Evolutionary conservation across 2,797 vertebrate species (phyloP).

Genomic region (Propithecus deckenii): DNA sequence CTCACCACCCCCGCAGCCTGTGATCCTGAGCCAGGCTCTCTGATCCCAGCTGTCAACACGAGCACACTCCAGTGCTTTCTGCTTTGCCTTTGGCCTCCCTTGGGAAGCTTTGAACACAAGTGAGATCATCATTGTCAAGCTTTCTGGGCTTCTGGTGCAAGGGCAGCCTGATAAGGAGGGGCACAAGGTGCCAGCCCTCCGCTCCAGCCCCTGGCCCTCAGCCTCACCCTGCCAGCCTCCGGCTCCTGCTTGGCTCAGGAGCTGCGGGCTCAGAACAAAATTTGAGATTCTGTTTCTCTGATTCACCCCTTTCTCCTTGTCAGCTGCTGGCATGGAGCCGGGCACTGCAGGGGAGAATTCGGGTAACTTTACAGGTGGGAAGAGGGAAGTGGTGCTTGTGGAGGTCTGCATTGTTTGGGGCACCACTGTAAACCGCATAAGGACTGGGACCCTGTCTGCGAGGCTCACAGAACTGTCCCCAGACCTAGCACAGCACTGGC

Average conservation of each 20-base stretch:
- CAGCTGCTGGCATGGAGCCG: neutral
- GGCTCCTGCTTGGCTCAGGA: neutral
- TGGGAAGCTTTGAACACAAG: neutral
- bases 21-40: constrained; percentile 62
- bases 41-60: constrained; percentile 62
- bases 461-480: neutral
- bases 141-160: constrained; percentile 22
- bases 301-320: neutral
- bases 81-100: constrained; percentile 77
- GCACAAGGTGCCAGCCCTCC: neutral
- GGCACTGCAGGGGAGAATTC: no score
- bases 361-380: neutral
- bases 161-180: constrained; percentile 22
- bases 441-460: neutral
- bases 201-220: neutral
- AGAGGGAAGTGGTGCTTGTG: neutral
- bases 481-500: neutral
- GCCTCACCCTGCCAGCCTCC: neutral
- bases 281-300: neutral
- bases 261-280: neutral
- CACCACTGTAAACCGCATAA: neutral
- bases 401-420: accelerated
- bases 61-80: constrained; percentile 64
- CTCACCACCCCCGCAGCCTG: constrained; percentile 33
- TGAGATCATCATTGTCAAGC: constrained; percentile 37